Evolutionary conservation across 35 echinoderm and acorn worm species (phyloP).

Genomic region (Patiria miniata): DNA sequence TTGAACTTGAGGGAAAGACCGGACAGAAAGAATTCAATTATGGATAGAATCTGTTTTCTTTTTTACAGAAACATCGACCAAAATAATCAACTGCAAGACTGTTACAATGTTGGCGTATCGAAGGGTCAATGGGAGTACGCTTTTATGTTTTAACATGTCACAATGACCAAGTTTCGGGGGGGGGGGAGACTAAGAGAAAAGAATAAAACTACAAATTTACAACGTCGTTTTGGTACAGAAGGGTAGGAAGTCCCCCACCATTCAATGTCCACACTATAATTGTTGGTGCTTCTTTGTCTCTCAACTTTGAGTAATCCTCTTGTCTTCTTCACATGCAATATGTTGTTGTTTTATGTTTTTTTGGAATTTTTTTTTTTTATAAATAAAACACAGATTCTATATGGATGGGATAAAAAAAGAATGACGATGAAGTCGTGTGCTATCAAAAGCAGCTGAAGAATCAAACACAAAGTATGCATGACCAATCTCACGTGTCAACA

Average conservation of each 20-base stretch:
- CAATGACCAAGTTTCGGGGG: neutral
- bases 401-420: neutral
- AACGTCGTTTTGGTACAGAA: constrained; percentile 10
- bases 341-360: neutral
- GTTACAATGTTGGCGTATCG: neutral
- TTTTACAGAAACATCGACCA: too few relatives aligned
- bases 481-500: too few relatives aligned
- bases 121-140: neutral
- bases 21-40: neutral
- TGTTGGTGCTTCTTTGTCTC: neutral
- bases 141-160: neutral
- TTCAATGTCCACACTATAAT: neutral
- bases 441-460: too few relatives aligned
- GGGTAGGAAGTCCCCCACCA: neutral
- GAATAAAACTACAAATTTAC: constrained; percentile 24
- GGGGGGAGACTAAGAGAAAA: neutral
- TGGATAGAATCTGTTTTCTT: neutral
- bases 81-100: too few relatives aligned
- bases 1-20: neutral
- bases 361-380: neutral
- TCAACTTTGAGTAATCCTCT: neutral
- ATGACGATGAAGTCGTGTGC: too few relatives aligned
- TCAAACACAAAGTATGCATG: too few relatives aligned
- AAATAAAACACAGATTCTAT: neutral
- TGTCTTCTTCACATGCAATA: neutral